These are phyloP conservation scores for Myrmophylax atrothorax DNA, from an alignment of 2,113 vertebrate species.

Conservation along the genomic window DNA sequence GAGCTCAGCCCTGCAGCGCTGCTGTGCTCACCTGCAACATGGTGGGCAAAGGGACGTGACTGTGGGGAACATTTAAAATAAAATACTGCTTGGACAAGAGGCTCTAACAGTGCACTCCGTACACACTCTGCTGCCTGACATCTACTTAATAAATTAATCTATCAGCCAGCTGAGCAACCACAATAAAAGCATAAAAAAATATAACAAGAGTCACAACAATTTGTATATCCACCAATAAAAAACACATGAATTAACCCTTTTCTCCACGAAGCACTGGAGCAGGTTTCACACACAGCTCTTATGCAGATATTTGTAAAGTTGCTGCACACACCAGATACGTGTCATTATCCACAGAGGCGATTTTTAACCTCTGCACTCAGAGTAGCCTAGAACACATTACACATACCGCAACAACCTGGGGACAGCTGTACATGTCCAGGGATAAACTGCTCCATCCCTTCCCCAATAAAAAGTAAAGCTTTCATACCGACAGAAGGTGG, in stretches of 20 bases:
- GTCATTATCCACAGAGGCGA: no score
- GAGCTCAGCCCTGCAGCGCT: neutral
- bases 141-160: neutral
- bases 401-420: no score
- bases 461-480: no score
- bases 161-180: neutral
- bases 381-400: no score
- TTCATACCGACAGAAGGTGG: no score
- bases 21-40: neutral
- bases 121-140: fast-evolving
- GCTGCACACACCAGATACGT: no score
- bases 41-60: fast-evolving
- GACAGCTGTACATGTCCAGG: no score
- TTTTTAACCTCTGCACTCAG: no score
- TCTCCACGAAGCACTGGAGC: neutral
- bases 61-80: fast-evolving
- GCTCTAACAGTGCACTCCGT: no score
- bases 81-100: neutral
- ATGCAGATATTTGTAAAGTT: neutral
- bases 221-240: neutral
- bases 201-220: neutral
- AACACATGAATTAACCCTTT: neutral
- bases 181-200: neutral
- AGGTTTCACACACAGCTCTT: neutral
- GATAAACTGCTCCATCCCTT: no score